phyloP scores from a whole-genome alignment of 1,140 invertebrate genomes.

The Cydia amplana region DNA sequence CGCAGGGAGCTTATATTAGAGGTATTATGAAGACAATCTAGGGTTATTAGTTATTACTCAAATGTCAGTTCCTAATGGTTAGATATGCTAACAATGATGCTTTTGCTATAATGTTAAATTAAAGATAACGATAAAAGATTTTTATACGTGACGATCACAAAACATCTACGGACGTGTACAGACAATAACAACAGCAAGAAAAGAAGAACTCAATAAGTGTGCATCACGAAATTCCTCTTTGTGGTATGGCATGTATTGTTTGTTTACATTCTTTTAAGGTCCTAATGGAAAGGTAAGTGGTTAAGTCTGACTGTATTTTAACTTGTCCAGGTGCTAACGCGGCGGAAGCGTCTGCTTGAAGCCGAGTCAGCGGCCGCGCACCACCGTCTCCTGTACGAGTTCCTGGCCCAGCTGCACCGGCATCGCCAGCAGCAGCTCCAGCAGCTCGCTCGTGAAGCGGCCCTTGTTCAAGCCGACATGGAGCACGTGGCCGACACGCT shows the following conservation, averaged over 20 bases:
- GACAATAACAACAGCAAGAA: no score
- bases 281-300: background rate
- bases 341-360: conserved; percentile 89
- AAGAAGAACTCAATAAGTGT: no score
- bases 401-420: conserved; percentile 87
- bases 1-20: conserved; percentile 87
- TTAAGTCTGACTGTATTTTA: background rate
- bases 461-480: conserved; percentile 88
- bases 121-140: no score
- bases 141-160: no score
- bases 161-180: no score
- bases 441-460: conserved; percentile 86
- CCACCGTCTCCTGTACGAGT: conserved; percentile 90
- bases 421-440: conserved; percentile 88
- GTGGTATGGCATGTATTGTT: no score
- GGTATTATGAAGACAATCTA: conserved; percentile 8
- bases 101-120: no score
- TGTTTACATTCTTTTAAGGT: no score
- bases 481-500: conserved; percentile 89
- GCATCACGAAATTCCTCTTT: no score
- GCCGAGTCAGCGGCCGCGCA: conserved; percentile 89
- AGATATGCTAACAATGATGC: no score
- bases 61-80: no score
- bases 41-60: no score
- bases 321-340: conserved; percentile 81